Percentiles rank a stretch among this genome's conserved stretches.
These are phyloP conservation scores for Philereme transversata DNA, from an alignment of 2,888 invertebrate species.

Conservation along the genomic window DNA sequence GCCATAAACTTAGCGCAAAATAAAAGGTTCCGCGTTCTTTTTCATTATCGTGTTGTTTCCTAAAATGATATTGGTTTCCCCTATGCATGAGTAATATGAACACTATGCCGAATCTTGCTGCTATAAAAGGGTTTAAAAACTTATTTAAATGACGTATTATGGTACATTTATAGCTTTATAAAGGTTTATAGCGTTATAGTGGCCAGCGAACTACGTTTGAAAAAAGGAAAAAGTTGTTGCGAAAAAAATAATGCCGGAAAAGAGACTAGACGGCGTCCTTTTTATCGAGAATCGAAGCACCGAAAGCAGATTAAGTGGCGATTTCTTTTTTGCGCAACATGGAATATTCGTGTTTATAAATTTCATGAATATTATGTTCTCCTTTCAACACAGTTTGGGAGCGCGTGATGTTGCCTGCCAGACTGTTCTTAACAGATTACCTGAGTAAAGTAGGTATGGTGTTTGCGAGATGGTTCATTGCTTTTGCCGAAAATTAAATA, in stretches of 20 bases:
- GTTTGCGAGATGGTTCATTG: too few relatives aligned
- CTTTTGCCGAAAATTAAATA: too few relatives aligned
- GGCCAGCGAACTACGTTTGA: not conserved
- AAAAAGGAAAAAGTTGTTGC: conserved; percentile 15
- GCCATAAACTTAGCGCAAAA: too few relatives aligned
- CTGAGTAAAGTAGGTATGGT: too few relatives aligned
- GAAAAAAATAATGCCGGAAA: conserved; percentile 28
- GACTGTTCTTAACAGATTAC: too few relatives aligned
- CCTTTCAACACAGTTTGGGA: conserved; percentile 8
- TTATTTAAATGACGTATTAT: not conserved
- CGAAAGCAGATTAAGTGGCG: conserved; percentile 37
- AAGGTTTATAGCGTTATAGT: too few relatives aligned
- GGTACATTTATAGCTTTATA: not conserved
- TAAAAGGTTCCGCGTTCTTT: too few relatives aligned
- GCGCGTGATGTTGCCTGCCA: too few relatives aligned
- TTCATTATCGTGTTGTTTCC: too few relatives aligned
- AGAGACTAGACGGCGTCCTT: conserved; percentile 32
- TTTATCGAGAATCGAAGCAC: conserved; percentile 32
- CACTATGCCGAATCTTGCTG: too few relatives aligned
- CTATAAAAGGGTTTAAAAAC: not conserved
- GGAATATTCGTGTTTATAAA: conserved; percentile 16
- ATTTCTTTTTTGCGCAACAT: conserved; percentile 36
- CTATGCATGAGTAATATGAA: too few relatives aligned
- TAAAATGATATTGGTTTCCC: too few relatives aligned
- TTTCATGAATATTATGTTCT: conserved; percentile 7